Base-by-base conservation (phyloP, 2,888 invertebrate species). In the Drosophila pseudotalamancana region DNA sequence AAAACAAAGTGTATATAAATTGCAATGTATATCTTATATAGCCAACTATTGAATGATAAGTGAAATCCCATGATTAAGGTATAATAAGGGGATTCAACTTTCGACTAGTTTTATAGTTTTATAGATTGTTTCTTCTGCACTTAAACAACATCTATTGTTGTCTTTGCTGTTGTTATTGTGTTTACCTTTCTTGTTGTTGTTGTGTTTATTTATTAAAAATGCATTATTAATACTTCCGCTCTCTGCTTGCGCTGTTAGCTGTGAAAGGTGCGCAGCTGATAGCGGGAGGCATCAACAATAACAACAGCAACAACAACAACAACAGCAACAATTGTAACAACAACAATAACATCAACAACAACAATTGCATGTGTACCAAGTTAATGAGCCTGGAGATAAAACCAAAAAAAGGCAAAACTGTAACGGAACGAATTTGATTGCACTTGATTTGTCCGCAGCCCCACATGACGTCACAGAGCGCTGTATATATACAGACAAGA, bases 211-310 rank as follows among this genome's bases (percentile, higher is more conserved):
- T 76, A 69, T 78, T 66, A 72, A 67, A 80, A 77, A 69, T 81
- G 69, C 67, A 80, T 80, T 81, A 77, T 78, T 83, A 78, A 72
- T 83, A 78, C 78, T 78, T 83, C 81, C 83, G 71, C 61, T 48
- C 59, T 63, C 56, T 40, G 42, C 60, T 65, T 48, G 29, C 42
- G 18, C 39, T 51, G 51, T 29, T 34, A 42, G 35, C 54, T 59
- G 63, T 56, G 62, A 63, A 67, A 67, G 62, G 73, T 60, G 62
- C 21, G 29, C 53, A 27, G 56, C 34, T 66, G 67, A 67, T 72
- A 66, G 72, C 67, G 54, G 61, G 56, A 37, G 71, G 62, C 34
- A 48, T 35, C 34, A 39, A 43, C 31, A 48, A 29, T 21, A 18
- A 21, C 51, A 50, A 19, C 39, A 49, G 39, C 31, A 46, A 32